These are phyloP conservation scores for Lydus trimaculatus DNA, from an alignment of 2,888 invertebrate genomes.

Conservation along the genomic window DNA sequence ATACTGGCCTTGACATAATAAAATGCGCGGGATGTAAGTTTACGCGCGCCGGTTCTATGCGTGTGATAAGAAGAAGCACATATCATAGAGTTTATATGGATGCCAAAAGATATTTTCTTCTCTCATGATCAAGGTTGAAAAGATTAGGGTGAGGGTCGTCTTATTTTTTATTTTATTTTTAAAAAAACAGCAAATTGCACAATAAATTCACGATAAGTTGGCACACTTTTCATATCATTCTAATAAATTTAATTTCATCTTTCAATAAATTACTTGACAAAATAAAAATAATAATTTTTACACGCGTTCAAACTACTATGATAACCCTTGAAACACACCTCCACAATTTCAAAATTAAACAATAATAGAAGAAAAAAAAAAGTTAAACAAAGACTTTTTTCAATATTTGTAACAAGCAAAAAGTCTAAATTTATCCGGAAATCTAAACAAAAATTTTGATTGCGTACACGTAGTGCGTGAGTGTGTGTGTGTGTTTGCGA, in stretches of 20 bases:
- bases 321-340: not conserved
- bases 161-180: too few relatives aligned
- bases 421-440: not conserved
- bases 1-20: slow-evolving; percentile 40
- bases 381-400: not conserved
- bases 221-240: not conserved
- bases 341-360: not conserved
- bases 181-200: not conserved
- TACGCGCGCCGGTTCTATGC: not conserved
- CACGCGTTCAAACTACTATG: not conserved
- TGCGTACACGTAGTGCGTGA: not conserved
- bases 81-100: too few relatives aligned
- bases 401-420: not conserved
- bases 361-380: too few relatives aligned
- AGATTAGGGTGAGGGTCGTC: not conserved
- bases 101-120: not conserved
- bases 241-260: not conserved
- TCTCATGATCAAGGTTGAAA: not conserved
- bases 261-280: not conserved
- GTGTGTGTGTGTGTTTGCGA: too few relatives aligned
- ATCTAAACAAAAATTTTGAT: not conserved
- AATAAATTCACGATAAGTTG: not conserved
- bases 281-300: not conserved
- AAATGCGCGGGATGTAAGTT: slow-evolving; percentile 37
- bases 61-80: not conserved